Conservation (phyloP, 2,113 vertebrate genomes). For the Xyliphius kryptos region DNA sequence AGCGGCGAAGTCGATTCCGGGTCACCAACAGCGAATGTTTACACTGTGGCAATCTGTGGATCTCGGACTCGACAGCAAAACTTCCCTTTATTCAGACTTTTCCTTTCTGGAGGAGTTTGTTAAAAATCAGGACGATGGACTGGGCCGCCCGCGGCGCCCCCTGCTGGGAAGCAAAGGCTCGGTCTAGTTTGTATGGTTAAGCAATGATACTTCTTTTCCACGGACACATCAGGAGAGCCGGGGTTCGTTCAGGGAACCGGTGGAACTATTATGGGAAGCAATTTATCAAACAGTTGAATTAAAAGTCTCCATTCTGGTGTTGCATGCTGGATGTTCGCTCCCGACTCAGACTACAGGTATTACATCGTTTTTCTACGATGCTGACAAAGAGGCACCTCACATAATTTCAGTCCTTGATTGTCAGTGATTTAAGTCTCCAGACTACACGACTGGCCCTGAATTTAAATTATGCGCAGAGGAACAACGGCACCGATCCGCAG, state of each 20-base stretch:
- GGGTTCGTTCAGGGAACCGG: neutral
- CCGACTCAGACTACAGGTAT: too few species aligned
- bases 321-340: too few species aligned
- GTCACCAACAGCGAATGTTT: constrained; percentile 62
- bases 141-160: constrained; percentile 14
- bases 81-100: neutral
- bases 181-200: neutral
- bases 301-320: too few species aligned
- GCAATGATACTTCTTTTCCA: neutral
- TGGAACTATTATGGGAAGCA: too few species aligned
- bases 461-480: too few species aligned
- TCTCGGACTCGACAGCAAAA: constrained; percentile 56
- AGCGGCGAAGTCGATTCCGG: constrained; percentile 50
- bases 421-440: too few species aligned
- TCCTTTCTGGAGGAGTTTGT: constrained; percentile 6
- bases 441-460: too few species aligned
- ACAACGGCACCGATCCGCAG: too few species aligned
- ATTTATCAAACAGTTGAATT: too few species aligned
- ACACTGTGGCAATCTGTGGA: constrained; percentile 59
- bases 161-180: constrained; percentile 7
- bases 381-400: too few species aligned
- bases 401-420: too few species aligned
- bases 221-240: neutral
- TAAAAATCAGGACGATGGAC: constrained; percentile 56
- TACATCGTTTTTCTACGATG: too few species aligned